These are phyloP conservation scores for Okamejei kenojei DNA, from an alignment of 2,797 vertebrate genomes.

Conservation along the genomic window DNA sequence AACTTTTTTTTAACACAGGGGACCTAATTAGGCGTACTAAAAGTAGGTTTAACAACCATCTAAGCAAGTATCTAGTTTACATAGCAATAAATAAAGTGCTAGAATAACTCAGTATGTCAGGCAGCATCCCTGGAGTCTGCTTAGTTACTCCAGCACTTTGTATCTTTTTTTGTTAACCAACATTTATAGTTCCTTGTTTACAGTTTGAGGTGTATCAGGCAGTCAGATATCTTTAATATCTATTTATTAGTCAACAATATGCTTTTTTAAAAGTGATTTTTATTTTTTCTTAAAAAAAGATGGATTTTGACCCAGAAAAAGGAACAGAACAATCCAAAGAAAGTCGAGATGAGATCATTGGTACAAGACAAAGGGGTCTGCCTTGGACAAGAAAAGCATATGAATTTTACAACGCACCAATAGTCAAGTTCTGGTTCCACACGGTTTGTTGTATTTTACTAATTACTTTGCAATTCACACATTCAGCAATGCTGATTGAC, in stretches of 20 bases:
- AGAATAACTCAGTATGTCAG: too few species aligned
- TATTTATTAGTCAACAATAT: background rate
- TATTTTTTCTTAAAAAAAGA: conserved; percentile 49
- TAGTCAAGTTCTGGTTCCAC: conserved; percentile 98
- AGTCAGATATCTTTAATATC: background rate
- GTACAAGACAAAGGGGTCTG: conserved; percentile 50
- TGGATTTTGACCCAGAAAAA: conserved; percentile 66
- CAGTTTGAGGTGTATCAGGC: background rate
- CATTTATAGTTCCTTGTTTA: background rate
- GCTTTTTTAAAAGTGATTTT: background rate
- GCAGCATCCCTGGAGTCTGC: too few species aligned
- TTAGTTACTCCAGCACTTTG: too few species aligned
- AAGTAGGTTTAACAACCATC: too few species aligned
- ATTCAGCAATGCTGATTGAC: background rate
- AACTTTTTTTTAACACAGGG: too few species aligned
- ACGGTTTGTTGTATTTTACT: conserved; percentile 64
- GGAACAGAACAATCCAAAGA: conserved; percentile 52
- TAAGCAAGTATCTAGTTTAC: too few species aligned
- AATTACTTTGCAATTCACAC: background rate
- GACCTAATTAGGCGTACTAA: too few species aligned
- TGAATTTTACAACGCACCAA: conserved; percentile 90
- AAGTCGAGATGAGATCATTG: conserved; percentile 44
- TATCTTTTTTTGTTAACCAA: too few species aligned
- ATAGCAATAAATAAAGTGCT: too few species aligned
- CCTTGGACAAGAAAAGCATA: conserved; percentile 70